These are phyloP conservation scores for Xenopus borealis DNA, from an alignment of 2,113 vertebrate species.

Conservation along the genomic window DNA sequence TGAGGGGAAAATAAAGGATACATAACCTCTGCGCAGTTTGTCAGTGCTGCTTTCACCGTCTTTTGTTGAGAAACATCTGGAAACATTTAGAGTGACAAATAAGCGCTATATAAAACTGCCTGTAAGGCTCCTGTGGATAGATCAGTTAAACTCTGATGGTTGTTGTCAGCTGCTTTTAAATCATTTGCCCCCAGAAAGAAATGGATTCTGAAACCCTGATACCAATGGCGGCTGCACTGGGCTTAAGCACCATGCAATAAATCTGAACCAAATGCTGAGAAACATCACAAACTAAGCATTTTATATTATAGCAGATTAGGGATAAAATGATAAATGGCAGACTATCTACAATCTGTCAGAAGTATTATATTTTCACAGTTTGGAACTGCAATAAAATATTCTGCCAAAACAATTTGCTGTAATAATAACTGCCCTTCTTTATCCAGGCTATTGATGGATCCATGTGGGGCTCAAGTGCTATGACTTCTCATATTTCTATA, in stretches of 20 bases:
- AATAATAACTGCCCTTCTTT: no score
- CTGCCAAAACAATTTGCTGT: no score
- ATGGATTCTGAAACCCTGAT: not conserved
- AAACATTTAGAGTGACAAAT: not conserved
- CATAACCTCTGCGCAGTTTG: no score
- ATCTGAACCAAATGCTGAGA: not conserved
- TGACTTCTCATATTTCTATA: no score
- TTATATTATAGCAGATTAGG: not conserved
- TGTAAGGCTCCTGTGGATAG: not conserved
- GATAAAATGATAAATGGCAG: not conserved
- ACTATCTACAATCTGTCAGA: not conserved
- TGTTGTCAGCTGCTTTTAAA: not conserved
- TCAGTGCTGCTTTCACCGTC: no score
- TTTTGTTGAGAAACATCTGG: not conserved
- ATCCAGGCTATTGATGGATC: no score
- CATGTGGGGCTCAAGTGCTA: no score
- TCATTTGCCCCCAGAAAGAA: not conserved
- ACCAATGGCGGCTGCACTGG: not conserved
- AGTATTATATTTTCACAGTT: not conserved
- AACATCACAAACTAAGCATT: not conserved
- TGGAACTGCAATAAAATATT: no score
- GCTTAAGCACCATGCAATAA: not conserved
- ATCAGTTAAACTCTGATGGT: not conserved
- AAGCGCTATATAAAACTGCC: not conserved
- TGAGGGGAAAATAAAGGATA: no score